phyloP scores from a whole-genome alignment of 2,888 invertebrate genomes.

The Siphonodentalium dalli region DNA sequence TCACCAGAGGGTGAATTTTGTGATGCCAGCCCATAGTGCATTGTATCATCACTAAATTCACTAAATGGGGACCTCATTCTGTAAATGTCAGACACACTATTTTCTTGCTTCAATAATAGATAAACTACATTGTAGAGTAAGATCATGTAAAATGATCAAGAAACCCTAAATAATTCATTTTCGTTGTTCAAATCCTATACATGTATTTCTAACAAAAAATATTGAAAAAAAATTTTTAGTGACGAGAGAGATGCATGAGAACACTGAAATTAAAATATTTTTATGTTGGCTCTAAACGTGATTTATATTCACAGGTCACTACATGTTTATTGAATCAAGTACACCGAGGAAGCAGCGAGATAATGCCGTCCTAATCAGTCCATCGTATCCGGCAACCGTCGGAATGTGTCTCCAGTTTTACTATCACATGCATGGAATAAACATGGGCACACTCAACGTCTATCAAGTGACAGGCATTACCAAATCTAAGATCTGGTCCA shows the following conservation, averaged over 20 bases:
- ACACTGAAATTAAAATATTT: neutral
- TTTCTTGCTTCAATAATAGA: too few relatives aligned
- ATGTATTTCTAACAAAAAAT: neutral
- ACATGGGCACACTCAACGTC: constrained; percentile 49
- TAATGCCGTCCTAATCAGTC: constrained; percentile 61
- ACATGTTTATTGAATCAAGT: constrained; percentile 63
- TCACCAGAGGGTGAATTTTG: too few relatives aligned
- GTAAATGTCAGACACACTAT: too few relatives aligned
- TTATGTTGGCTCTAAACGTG: neutral
- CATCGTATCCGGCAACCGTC: constrained; percentile 29
- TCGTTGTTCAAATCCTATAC: too few relatives aligned
- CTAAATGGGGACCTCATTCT: too few relatives aligned
- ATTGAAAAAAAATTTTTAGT: too few relatives aligned
- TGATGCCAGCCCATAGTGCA: too few relatives aligned
- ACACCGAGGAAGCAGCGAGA: constrained; percentile 70
- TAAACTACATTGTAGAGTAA: too few relatives aligned
- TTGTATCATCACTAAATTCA: too few relatives aligned
- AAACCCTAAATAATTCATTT: too few relatives aligned
- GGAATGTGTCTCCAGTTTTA: constrained; percentile 55
- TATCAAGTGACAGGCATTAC: constrained; percentile 23
- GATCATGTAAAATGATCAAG: too few relatives aligned
- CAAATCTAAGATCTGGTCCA: constrained; percentile 31
- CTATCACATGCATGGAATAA: constrained; percentile 53
- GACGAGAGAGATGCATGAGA: too few relatives aligned
- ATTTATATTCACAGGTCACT: constrained; percentile 39